A percentile compares a stretch with the other conserved stretches of the same genome.
These are phyloP conservation scores for Calameuta filiformis DNA, from an alignment of 2,888 invertebrate genomes.

Conservation along the genomic window DNA sequence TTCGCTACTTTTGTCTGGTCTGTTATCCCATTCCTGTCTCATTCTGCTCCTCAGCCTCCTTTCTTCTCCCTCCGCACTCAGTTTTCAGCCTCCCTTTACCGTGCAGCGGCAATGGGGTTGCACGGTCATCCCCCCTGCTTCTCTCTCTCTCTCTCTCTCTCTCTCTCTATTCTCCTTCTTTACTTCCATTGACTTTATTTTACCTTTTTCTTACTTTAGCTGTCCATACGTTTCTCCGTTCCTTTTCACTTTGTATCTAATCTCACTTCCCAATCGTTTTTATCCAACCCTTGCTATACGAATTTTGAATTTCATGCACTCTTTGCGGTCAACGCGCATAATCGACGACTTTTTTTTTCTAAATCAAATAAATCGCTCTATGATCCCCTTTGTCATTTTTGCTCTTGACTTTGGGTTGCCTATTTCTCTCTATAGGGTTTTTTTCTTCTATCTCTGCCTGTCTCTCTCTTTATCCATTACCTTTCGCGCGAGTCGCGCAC, in stretches of 20 bases:
- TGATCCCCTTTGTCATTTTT: background rate
- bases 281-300: background rate
- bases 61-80: background rate
- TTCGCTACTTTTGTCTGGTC: conserved; percentile 39
- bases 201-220: conserved; percentile 9
- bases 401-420: background rate
- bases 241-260: background rate
- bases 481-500: background rate
- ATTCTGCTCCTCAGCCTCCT: background rate
- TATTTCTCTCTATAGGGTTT: background rate
- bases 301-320: background rate
- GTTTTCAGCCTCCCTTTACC: background rate
- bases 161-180: conserved; percentile 11
- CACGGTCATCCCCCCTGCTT: background rate
- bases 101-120: background rate
- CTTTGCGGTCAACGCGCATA: background rate
- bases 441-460: background rate
- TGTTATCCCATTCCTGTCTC: conserved; percentile 3
- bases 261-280: background rate
- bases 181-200: conserved; percentile 13
- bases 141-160: conserved; percentile 4
- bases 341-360: background rate
- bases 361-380: background rate
- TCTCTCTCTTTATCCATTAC: background rate
- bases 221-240: conserved; percentile 15